Percentiles rank a stretch among this genome's conserved stretches.
These are phyloP conservation scores for Cisticola juncidis DNA, from an alignment of 2,113 vertebrate species.

Conservation along the genomic window DNA sequence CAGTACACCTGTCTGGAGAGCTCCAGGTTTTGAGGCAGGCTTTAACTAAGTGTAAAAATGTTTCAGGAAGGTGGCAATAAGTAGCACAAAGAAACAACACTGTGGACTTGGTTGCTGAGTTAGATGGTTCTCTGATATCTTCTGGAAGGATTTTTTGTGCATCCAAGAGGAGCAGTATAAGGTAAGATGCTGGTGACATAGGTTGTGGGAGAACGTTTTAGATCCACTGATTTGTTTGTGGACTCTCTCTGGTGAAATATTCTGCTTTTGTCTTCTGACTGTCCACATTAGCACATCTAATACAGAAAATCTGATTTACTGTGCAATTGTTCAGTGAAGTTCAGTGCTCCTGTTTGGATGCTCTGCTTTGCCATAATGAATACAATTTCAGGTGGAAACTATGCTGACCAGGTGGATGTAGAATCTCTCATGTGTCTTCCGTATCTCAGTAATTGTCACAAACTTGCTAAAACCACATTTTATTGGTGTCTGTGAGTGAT, in stretches of 20 bases:
- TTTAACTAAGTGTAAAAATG: background rate
- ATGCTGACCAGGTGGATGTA: background rate
- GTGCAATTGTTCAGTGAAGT: background rate
- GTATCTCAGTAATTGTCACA: background rate
- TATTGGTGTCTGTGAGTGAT: background rate
- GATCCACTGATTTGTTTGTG: background rate
- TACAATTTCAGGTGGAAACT: background rate
- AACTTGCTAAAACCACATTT: background rate
- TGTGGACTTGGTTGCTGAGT: background rate
- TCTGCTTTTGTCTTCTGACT: background rate
- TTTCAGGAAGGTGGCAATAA: background rate
- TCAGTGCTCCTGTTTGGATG: background rate
- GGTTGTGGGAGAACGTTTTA: background rate
- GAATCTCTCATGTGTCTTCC: background rate
- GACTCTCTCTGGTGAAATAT: background rate
- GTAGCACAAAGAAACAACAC: background rate
- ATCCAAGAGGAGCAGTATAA: background rate
- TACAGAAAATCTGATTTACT: background rate
- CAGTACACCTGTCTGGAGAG: background rate
- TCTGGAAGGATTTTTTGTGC: background rate
- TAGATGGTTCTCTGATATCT: accelerated
- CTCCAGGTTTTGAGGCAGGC: background rate
- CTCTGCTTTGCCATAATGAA: background rate
- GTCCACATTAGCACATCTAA: background rate
- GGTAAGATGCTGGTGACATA: accelerated